phyloP scores from a whole-genome alignment of 2,888 invertebrate species.

The Brenthis ino region DNA sequence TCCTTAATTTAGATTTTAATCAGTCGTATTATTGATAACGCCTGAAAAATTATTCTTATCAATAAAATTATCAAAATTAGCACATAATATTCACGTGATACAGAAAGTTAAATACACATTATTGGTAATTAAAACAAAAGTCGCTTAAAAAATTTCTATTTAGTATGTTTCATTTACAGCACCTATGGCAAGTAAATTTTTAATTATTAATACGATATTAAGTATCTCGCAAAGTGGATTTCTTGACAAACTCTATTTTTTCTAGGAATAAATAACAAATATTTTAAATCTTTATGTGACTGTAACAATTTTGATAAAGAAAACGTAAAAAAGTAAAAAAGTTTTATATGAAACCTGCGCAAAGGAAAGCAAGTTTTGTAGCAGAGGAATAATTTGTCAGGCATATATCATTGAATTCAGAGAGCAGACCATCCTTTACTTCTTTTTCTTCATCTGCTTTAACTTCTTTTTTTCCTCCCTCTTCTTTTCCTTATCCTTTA shows the following conservation, averaged over 20 bases:
- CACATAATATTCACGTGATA: not conserved
- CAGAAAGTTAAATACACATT: not conserved
- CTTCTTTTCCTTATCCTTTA: constrained; percentile 88
- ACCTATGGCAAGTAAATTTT: too few relatives aligned
- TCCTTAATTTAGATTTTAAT: constrained; percentile 27
- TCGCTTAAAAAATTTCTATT: too few relatives aligned
- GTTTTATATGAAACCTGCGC: not conserved
- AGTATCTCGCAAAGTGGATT: too few relatives aligned
- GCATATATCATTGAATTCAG: constrained; percentile 3
- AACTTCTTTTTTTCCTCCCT: constrained; percentile 91
- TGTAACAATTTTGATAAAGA: not conserved
- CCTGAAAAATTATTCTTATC: constrained; percentile 27
- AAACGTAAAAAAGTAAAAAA: too few relatives aligned
- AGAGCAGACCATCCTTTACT: constrained; percentile 58
- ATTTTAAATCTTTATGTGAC: too few relatives aligned
- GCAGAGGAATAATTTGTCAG: constrained; percentile 13
- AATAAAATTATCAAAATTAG: not conserved
- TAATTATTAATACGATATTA: too few relatives aligned
- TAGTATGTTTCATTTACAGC: too few relatives aligned
- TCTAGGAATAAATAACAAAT: too few relatives aligned
- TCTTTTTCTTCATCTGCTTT: constrained; percentile 91
- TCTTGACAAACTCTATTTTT: too few relatives aligned
- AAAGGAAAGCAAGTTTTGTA: not conserved
- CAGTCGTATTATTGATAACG: constrained; percentile 23
- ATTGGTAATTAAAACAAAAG: not conserved